Conservation (phyloP, 1,140 invertebrate genomes). For the Drosophila kohkoa region DNA sequence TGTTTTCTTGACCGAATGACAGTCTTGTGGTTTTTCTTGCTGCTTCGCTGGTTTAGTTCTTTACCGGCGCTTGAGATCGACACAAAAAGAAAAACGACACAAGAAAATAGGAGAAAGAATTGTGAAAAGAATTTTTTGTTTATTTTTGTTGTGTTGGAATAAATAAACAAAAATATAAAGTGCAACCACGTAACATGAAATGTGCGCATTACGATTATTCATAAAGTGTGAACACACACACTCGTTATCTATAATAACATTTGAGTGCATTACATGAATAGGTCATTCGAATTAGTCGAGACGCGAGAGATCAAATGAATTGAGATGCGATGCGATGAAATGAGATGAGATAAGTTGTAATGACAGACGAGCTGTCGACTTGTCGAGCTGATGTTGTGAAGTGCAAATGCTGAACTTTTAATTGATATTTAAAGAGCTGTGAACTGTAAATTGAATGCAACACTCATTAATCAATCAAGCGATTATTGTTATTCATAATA, state of each 20-base stretch:
- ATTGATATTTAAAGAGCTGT: conserved; percentile 39
- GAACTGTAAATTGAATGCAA: conserved; percentile 43
- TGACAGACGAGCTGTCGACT: background rate
- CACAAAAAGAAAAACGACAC: conserved; percentile 26
- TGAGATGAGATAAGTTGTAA: conserved; percentile 2
- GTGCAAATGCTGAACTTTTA: conserved; percentile 34
- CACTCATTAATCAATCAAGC: conserved; percentile 43
- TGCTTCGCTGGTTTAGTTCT: conserved; percentile 66
- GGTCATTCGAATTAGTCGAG: conserved; percentile 25
- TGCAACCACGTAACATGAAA: conserved; percentile 63
- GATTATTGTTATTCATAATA: conserved; percentile 20
- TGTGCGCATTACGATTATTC: conserved; percentile 55
- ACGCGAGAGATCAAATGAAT: conserved; percentile 15
- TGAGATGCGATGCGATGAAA: conserved; percentile 15
- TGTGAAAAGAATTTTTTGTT: background rate
- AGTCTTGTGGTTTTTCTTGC: conserved; percentile 73
- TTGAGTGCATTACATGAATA: conserved; percentile 10
- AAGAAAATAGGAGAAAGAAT: conserved; percentile 10
- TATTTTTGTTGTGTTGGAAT: conserved; percentile 3
- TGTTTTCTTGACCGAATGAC: conserved; percentile 47
- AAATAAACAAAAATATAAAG: conserved; percentile 29
- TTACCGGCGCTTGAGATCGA: conserved; percentile 74
- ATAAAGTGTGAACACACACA: conserved; percentile 8
- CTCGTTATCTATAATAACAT: conserved; percentile 14
- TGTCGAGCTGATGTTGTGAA: conserved; percentile 1